phyloP scores from a whole-genome alignment of 2,113 vertebrate species.

The Chamaea fasciata region DNA sequence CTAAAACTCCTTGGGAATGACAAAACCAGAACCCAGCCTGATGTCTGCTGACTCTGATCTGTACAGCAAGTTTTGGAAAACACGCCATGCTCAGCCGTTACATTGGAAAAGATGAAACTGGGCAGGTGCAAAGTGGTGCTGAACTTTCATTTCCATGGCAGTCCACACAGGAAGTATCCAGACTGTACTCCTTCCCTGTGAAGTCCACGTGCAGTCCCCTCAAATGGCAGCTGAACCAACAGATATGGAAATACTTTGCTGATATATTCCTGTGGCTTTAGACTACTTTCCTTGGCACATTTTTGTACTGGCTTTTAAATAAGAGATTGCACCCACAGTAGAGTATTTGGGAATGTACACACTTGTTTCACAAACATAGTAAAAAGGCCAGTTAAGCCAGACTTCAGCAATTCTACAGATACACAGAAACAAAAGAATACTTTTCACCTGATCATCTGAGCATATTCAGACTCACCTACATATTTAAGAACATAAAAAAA shows the following conservation, averaged over 20 bases:
- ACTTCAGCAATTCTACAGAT: neutral
- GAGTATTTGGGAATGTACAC: neutral
- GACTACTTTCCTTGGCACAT: neutral
- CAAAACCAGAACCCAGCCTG: neutral
- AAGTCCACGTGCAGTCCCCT: neutral
- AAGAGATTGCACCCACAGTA: neutral
- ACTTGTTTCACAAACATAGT: neutral
- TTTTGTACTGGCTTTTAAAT: neutral
- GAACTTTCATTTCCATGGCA: neutral
- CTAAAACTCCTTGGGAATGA: neutral
- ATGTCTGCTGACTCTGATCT: neutral
- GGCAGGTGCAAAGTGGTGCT: neutral
- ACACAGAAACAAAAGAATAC: neutral
- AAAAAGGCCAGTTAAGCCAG: neutral
- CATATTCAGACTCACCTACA: neutral
- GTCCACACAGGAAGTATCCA: neutral
- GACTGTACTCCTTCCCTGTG: neutral
- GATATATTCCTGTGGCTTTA: neutral
- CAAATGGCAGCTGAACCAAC: neutral
- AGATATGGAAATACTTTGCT: neutral
- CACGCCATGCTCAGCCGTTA: fast-evolving
- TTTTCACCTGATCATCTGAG: neutral
- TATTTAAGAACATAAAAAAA: neutral
- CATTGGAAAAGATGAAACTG: neutral
- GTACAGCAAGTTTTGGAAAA: neutral